Evolutionary conservation across 2,888 invertebrate species (phyloP), one percentile per base, ranked within the genome.

Genomic region (Psylliodes chrysocephalus): DNA sequence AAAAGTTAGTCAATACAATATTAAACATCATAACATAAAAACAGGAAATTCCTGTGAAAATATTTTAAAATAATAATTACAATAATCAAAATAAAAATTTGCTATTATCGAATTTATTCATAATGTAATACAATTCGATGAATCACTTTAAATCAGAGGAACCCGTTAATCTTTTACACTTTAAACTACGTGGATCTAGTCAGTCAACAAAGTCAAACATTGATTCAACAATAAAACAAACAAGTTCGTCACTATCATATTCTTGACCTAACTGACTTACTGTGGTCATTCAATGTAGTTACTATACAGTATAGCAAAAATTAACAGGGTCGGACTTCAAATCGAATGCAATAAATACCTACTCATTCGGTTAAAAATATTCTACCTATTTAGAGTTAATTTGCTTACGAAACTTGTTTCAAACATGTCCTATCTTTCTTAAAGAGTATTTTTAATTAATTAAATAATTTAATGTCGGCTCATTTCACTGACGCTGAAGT

Each of bases 191-290:
- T n/a, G 18, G 42, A 42, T 17, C 12, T 19, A 17, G 14, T 49
- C 1, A 22, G 3, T 4, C 49, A 49, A 49, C 8, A 19, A 25
- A 46, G 14, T 46, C 46, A 35, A 33, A 35, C 40, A 15, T 12
- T n/a, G n/a, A n/a, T 46, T 44, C 1, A n/a, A 46, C 22, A 4
- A 5, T 8, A 46, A 46, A 14, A 46, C 12, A 14, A 19, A 46
- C 10, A 44, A 44, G 19, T 44, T 44, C 17, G 17, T 8, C 17
- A 17, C 14, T 22, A 22, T 46, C 22, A 30, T n/a, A 30, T 19
- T 33, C 46, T 12, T 57, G 56, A 57, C 18, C 56, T 18, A 47
- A 33, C 40, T 35, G 47, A 57, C 56, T 47, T 35, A 19, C 38
- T 47, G 19, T 22, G 15, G 8, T 57, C 10, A 35, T 52, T 38